phyloP scores from a whole-genome alignment of 2,888 invertebrate genomes.

The Aporophyla nigra region DNA sequence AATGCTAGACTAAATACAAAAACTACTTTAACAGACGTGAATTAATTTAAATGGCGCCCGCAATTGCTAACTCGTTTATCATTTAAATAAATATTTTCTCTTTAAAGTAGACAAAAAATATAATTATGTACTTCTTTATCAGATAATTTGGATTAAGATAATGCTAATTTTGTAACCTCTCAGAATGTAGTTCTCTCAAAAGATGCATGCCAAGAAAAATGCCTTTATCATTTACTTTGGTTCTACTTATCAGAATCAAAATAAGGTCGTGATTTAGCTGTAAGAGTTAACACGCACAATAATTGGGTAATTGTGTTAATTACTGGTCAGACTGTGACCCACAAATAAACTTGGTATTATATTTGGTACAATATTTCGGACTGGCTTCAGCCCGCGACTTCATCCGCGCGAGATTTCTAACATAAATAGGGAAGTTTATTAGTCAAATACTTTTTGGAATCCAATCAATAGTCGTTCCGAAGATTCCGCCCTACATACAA shows the following conservation, averaged over 20 bases:
- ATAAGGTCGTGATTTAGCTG: not conserved
- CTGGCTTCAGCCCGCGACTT: too few relatives aligned
- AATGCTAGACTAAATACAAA: constrained; percentile 17
- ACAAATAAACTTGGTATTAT: not conserved
- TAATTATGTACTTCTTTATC: not conserved
- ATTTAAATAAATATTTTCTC: constrained; percentile 8
- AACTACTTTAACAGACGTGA: not conserved
- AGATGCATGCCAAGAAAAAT: not conserved
- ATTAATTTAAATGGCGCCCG: constrained; percentile 9
- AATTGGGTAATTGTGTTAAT: constrained; percentile 21
- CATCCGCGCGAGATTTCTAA: too few relatives aligned
- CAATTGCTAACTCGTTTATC: not conserved
- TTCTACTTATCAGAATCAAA: not conserved
- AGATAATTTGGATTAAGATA: constrained; percentile 10
- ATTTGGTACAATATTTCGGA: not conserved
- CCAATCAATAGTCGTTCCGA: too few relatives aligned
- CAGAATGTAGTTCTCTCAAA: not conserved
- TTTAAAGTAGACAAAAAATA: not conserved
- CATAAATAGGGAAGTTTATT: too few relatives aligned
- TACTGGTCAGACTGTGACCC: not conserved
- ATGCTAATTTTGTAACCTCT: not conserved
- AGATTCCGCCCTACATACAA: too few relatives aligned
- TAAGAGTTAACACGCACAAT: not conserved
- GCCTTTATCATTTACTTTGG: not conserved
- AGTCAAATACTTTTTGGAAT: too few relatives aligned